phyloP scores from a whole-genome alignment of 2,797 vertebrate species.

The Lycodopsis pacificus region DNA sequence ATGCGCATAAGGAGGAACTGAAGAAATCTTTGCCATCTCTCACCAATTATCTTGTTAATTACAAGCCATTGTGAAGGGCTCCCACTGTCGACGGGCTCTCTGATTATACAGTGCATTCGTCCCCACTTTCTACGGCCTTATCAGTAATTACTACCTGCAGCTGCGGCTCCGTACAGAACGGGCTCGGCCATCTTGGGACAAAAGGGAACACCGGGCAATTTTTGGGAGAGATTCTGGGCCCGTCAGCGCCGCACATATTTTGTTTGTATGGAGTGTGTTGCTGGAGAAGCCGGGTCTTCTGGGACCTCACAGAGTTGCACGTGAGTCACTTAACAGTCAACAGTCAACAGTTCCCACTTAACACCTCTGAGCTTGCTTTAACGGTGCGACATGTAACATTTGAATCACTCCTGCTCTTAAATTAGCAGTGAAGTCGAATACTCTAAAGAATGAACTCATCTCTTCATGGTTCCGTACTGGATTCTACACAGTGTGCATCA shows the following conservation, averaged over 20 bases:
- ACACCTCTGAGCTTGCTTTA: conserved; percentile 8
- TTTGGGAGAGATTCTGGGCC: conserved; percentile 24
- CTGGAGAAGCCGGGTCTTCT: conserved; percentile 13
- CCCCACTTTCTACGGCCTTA: conserved; percentile 84
- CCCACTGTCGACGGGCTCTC: conserved; percentile 82
- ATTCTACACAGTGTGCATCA: background rate
- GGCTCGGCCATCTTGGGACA: conserved; percentile 66
- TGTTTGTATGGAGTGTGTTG: conserved; percentile 26
- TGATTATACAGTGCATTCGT: conserved; percentile 87
- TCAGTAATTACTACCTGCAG: conserved; percentile 91
- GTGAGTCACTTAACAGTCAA: background rate
- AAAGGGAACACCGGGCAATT: conserved; percentile 52
- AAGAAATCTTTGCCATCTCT: conserved; percentile 85
- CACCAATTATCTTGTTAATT: conserved; percentile 90
- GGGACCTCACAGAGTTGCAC: background rate
- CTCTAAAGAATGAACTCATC: background rate
- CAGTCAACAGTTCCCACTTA: conserved; percentile 21
- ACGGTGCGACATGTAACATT: background rate
- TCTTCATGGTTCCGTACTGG: background rate
- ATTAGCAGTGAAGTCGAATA: background rate
- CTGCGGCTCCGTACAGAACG: conserved; percentile 71
- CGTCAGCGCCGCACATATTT: conserved; percentile 32
- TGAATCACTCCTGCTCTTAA: conserved; percentile 2
- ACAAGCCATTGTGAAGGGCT: conserved; percentile 86
- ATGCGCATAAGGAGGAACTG: conserved; percentile 83